Evolutionary conservation across 2,888 invertebrate genomes (phyloP).

Genomic region (Onthophagus sagittarius): DNA sequence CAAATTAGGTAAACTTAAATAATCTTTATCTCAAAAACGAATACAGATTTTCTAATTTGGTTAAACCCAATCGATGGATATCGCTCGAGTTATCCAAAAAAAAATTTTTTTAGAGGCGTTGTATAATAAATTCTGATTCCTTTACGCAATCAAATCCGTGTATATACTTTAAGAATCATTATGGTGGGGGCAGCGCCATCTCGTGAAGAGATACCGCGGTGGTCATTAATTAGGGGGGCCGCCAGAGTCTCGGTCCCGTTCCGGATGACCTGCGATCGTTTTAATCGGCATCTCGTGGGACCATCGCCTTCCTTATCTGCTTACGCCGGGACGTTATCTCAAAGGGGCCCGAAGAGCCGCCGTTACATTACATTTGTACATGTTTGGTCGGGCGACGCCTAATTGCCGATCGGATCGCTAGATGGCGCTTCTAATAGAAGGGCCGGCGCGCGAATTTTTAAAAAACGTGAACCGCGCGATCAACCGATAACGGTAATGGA

Average conservation of each 20-base stretch:
- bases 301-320: conserved; percentile 32
- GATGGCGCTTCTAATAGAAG: neutral
- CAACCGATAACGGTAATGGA: neutral
- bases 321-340: conserved; percentile 31
- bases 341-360: neutral
- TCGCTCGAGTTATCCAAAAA: too few relatives aligned
- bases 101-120: neutral
- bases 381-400: conserved; percentile 8
- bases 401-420: conserved; percentile 11
- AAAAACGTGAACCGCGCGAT: neutral
- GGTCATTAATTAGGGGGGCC: conserved; percentile 35
- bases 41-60: too few relatives aligned
- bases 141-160: conserved; percentile 5
- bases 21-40: too few relatives aligned
- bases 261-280: conserved; percentile 36
- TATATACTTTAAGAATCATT: neutral
- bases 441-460: neutral
- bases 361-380: conserved; percentile 14
- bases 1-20: too few relatives aligned
- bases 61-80: too few relatives aligned
- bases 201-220: conserved; percentile 34
- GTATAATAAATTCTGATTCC: neutral
- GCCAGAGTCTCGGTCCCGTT: conserved; percentile 35
- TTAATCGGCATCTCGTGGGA: conserved; percentile 27
- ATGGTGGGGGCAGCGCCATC: neutral